Evolutionary conservation across 2,797 vertebrate genomes (phyloP).

Genomic region (Onychomys arenicola): DNA sequence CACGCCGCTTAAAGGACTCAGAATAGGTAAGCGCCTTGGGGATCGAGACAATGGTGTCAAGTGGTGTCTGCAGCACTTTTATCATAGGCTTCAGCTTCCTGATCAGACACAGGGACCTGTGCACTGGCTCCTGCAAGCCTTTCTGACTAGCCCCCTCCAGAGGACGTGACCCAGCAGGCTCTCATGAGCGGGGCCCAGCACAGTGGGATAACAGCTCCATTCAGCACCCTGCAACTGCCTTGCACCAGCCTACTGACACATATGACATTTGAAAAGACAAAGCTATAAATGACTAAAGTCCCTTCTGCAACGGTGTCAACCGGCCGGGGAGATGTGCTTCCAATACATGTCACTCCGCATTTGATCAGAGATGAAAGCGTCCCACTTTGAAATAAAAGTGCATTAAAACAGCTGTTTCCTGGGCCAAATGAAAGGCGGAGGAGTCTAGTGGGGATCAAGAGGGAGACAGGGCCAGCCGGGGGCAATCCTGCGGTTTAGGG

Average conservation of each 20-base stretch:
- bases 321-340: background rate
- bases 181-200: background rate
- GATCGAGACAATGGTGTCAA: background rate
- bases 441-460: constrained; percentile 53
- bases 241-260: background rate
- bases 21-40: fast-evolving
- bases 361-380: constrained; percentile 69
- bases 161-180: fast-evolving
- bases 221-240: background rate
- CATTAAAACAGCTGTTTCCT: constrained; percentile 63
- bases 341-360: constrained; percentile 8
- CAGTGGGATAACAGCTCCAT: background rate
- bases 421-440: constrained; percentile 38
- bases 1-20: background rate
- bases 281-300: constrained; percentile 27
- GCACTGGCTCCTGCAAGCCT: background rate
- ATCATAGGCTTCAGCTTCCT: background rate
- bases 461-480: constrained; percentile 7
- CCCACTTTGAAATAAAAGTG: constrained; percentile 66
- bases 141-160: background rate
- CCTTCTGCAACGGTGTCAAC: background rate
- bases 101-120: background rate
- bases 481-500: background rate
- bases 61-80: background rate
- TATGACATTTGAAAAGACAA: constrained; percentile 55